Conservation (phyloP, 2,113 vertebrate species). For the Gallinago media region DNA sequence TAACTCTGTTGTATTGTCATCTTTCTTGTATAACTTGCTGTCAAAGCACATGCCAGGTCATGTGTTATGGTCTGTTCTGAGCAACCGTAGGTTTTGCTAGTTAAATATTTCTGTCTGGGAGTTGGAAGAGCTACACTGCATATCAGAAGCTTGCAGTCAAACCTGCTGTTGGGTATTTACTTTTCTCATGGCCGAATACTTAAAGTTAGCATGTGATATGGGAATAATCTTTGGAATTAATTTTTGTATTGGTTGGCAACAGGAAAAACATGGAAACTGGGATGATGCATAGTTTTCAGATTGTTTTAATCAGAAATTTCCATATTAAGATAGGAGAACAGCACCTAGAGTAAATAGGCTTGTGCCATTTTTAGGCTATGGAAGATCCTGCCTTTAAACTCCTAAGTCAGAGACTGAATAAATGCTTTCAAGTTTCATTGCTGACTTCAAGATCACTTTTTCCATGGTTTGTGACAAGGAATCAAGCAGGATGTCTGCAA, state of each 20-base stretch:
- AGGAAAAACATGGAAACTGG: background rate
- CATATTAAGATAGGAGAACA: background rate
- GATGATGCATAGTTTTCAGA: background rate
- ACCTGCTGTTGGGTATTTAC: background rate
- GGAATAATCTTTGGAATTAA: background rate
- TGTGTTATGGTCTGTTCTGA: background rate
- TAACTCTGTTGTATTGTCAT: background rate
- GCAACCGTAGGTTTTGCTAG: background rate
- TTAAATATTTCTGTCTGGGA: background rate
- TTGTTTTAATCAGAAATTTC: background rate
- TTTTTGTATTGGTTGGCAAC: background rate
- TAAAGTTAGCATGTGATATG: background rate
- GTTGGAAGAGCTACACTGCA: background rate
- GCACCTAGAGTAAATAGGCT: background rate
- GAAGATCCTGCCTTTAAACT: background rate
- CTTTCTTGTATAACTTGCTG: background rate
- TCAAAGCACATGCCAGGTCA: background rate
- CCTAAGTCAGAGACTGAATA: background rate
- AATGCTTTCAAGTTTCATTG: fast-evolving
- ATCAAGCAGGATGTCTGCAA: background rate
- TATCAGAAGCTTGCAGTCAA: background rate
- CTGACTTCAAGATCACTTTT: background rate
- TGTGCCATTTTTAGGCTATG: background rate
- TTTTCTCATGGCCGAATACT: background rate
- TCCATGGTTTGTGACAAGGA: background rate